A percentile compares a stretch with the other conserved stretches of the same genome.
Evolutionary conservation across 2,113 vertebrate genomes (phyloP).

Genomic region (Probosciger aterrimus): DNA sequence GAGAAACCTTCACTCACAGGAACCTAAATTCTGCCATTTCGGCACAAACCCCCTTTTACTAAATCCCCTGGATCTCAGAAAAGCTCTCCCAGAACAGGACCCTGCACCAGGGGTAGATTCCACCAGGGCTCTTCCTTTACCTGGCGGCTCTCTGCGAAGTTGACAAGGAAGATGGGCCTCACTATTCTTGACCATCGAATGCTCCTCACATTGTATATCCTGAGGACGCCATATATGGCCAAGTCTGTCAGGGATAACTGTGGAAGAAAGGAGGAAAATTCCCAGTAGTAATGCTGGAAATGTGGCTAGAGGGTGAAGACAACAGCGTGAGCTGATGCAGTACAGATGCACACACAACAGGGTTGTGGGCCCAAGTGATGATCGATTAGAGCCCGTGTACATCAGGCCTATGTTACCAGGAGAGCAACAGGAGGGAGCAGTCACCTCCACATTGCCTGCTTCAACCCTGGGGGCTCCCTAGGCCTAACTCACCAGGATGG

Average conservation of each 20-base stretch:
- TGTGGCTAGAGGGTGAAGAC: background rate
- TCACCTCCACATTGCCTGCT: no score
- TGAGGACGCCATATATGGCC: conserved; percentile 79
- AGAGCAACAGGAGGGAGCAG: background rate
- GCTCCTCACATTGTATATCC: conserved; percentile 50
- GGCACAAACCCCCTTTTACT: background rate
- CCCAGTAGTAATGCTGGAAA: background rate
- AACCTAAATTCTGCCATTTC: background rate
- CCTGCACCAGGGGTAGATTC: background rate
- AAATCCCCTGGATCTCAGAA: background rate
- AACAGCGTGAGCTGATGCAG: rapidly evolving
- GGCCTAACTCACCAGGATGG: conserved; percentile 72
- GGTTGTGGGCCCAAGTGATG: background rate
- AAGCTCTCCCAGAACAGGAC: background rate
- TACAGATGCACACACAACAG: rapidly evolving
- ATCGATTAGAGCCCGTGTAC: background rate
- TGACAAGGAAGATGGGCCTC: conserved; percentile 88
- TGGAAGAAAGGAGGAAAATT: background rate
- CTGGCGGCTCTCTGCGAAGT: conserved; percentile 91
- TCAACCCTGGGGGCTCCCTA: background rate
- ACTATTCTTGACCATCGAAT: conserved; percentile 88
- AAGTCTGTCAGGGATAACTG: conserved; percentile 87
- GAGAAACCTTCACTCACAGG: background rate
- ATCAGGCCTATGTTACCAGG: background rate
- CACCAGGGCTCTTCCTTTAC: conserved; percentile 59